Evolutionary conservation across 2,888 invertebrate species (phyloP), one percentile per base, ranked within the genome.

Genomic region (Myathropa florea): DNA sequence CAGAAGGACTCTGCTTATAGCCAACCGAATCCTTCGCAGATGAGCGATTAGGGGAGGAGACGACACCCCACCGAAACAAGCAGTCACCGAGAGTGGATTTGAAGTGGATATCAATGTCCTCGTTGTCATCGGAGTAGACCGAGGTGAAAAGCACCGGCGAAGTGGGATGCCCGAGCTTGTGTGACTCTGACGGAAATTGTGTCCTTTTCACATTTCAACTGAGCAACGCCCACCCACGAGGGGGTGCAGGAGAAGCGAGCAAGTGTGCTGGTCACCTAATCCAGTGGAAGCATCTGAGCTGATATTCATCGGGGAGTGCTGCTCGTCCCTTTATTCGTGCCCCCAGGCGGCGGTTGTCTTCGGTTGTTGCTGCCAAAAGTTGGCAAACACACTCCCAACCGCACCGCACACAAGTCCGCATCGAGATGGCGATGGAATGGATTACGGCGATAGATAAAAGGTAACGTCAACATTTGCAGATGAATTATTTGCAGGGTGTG

Each of bases 401-500:
- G 72, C 63, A 70, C 53, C 78, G 77, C 68, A 73, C 59, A 72
- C 63, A 36, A 86, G 39, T 71, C 61, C 67, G 68, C 80, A 64
- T 28, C 70, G 89, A 90, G 89, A 93, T 93, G 93, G 93, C 93
- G 81, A 94, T 94, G 92, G 94, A 94, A 92, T 94, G 94, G 94
- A 93, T 94, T 90, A 93, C 93, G 81, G 94, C 94, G 65, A 94
- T 94, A 91, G 94, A 94, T 91, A 94, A 94, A 90, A 93, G 94
- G 94, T 94, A 89, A 90, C 75, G 83, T 75, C 46, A 86, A 83
- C 78, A 86, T 86, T 83, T 70, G 78, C 21, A 21, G 60, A 79
- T 60, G 57, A 75, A 79, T 77, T 86, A 77, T 81, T 75, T 39
- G 68, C 26, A 12, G 68, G 59, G 81, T 65, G 71, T 61, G 72